A percentile compares a stretch with the other conserved stretches of the same genome.
Evolutionary conservation across 2,113 vertebrate genomes (phyloP).

Genomic region (Labrus mixtus): DNA sequence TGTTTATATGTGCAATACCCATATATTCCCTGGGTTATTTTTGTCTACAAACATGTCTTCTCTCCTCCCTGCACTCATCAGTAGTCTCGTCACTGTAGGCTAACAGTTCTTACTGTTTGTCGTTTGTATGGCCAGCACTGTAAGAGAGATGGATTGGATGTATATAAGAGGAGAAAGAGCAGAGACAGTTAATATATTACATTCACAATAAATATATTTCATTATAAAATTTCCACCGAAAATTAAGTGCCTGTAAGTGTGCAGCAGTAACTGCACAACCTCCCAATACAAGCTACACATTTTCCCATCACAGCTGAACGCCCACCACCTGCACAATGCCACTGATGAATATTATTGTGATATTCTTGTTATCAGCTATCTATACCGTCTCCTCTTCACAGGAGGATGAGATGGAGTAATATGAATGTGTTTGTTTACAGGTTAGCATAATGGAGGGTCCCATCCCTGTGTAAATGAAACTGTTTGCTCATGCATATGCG

Average conservation of each 20-base stretch:
- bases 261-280: constrained; percentile 24
- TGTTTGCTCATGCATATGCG: constrained; percentile 55
- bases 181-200: not conserved
- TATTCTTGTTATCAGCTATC: constrained; percentile 62
- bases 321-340: constrained; percentile 54
- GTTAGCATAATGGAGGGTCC: constrained; percentile 60
- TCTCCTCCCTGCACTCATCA: constrained; percentile 40
- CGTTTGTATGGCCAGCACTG: constrained; percentile 38
- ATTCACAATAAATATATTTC: too few species aligned
- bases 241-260: constrained; percentile 47
- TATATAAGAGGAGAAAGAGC: not conserved
- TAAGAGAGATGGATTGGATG: not conserved
- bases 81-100: constrained; percentile 57
- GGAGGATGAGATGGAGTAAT: constrained; percentile 59
- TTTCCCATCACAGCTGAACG: constrained; percentile 49
- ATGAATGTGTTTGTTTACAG: constrained; percentile 60
- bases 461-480: constrained; percentile 59
- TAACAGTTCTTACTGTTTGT: constrained; percentile 41
- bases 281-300: constrained; percentile 9
- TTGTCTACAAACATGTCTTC: constrained; percentile 34
- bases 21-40: not conserved
- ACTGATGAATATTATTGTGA: constrained; percentile 55
- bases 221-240: constrained; percentile 4
- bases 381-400: constrained; percentile 36
- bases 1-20: not conserved